Evolutionary conservation across 2,113 vertebrate genomes (phyloP).

Genomic region (Hydrochoerus hydrochaeris): DNA sequence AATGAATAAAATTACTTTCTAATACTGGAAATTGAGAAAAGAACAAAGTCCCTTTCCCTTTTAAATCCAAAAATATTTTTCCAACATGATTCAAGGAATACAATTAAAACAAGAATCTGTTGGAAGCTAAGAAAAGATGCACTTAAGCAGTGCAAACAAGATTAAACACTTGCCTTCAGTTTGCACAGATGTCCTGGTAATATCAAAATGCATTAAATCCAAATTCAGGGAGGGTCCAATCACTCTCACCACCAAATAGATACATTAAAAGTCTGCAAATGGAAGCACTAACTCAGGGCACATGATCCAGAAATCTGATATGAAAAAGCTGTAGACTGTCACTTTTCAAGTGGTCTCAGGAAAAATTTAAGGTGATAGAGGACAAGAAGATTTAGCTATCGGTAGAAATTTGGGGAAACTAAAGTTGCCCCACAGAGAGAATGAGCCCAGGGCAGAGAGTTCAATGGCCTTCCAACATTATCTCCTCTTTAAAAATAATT

Average conservation of each 20-base stretch:
- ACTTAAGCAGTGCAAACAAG: neutral
- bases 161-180: constrained; percentile 41
- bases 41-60: neutral
- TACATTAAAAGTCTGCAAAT: neutral
- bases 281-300: neutral
- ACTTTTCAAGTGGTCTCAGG: constrained; percentile 19
- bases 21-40: neutral
- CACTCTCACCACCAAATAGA: constrained; percentile 4
- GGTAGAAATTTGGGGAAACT: constrained; percentile 9
- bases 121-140: neutral
- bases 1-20: constrained; percentile 39
- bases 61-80: neutral
- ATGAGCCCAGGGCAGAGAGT: neutral
- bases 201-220: constrained; percentile 1
- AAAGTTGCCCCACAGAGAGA: neutral
- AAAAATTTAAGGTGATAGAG: constrained; percentile 17
- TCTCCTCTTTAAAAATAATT: neutral
- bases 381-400: neutral
- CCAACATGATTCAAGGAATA: constrained; percentile 5
- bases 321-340: neutral
- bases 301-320: constrained; percentile 1
- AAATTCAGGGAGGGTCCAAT: neutral
- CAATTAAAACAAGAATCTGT: neutral
- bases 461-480: neutral
- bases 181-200: neutral